Evolutionary conservation across 2,888 invertebrate genomes (phyloP).

Genomic region (Calameuta filiformis): DNA sequence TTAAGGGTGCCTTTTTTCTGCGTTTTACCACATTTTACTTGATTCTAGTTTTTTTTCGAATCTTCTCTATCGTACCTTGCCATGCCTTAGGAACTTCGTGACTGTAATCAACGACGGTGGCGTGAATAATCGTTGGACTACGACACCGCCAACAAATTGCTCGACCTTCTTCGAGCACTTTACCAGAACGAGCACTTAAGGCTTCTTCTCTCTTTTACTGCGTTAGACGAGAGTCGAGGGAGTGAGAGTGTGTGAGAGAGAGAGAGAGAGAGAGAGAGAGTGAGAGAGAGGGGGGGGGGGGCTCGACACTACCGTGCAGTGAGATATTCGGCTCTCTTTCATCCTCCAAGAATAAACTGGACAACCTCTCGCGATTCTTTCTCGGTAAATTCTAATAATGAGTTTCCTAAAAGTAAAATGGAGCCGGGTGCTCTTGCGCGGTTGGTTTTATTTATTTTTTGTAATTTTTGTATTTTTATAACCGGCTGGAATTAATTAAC

Average conservation of each 20-base stretch:
- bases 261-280: no score
- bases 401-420: background rate
- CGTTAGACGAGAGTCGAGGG: background rate
- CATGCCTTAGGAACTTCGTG: background rate
- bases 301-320: background rate
- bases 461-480: background rate
- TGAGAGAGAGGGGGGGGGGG: no score
- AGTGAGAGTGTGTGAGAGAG: no score
- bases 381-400: background rate
- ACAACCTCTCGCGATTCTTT: conserved; percentile 13
- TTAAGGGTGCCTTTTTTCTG: background rate
- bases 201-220: background rate
- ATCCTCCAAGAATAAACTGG: conserved; percentile 48
- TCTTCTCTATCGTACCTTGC: no score
- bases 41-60: no score
- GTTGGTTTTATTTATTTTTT: background rate
- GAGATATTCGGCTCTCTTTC: conserved; percentile 38
- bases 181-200: conserved; percentile 26
- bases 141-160: conserved; percentile 27
- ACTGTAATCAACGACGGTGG: conserved; percentile 13
- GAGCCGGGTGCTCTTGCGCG: background rate
- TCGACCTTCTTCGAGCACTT: conserved; percentile 25
- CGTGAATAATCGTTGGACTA: conserved; percentile 27
- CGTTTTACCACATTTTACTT: no score
- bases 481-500: background rate